Evolutionary conservation across 2,888 invertebrate species (phyloP), one percentile per base, ranked within the genome.

Genomic region (Trachelus troglodyta): DNA sequence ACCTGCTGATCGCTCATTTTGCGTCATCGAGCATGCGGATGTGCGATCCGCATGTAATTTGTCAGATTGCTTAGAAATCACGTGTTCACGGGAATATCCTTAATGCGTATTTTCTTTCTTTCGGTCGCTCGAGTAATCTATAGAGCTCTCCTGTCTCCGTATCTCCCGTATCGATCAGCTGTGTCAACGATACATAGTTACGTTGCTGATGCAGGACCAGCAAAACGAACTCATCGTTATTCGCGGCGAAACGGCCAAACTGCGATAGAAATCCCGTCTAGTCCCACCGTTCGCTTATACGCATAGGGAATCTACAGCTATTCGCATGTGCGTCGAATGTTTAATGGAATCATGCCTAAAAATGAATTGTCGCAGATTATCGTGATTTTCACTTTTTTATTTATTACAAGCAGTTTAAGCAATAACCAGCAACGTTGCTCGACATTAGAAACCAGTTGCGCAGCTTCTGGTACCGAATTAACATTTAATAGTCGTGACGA

Each of bases 1-100:
- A 77, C 77, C 77, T 75, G 77, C 73, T 35, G 12, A 23, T 15
- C 69, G 40, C 34, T 74, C 15, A 30, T 71, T 3, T 33, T 71
- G 11, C 71, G 31, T 23, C 33, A 30, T 71, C 33, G 71, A 23
- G 11, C 15, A 23, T 56, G 40, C 23, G 11, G 30, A 31, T 71
- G 30, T 30, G 30, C 71, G 30, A 33, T 34, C 11, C 33, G 23
- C 71, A 33, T 11, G 15, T 71, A 71, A 71, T 71, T 71, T 33
- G 6, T 9, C 30, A 31, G 30, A 11, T 30, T n/a, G 1, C n/a
- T n/a, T n/a, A 15, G 30, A n/a, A 69, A n/a, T 69, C 12, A 6
- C 31, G 30, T 33, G 11, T 12, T 31, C 11, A 30, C 33, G 11
- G 1, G n/a, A 71, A 71, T n/a, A 71, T 12, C 23, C 23, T 56